These are phyloP conservation scores for Argyra leucocephala DNA, from an alignment of 2,888 invertebrate species.

Conservation along the genomic window DNA sequence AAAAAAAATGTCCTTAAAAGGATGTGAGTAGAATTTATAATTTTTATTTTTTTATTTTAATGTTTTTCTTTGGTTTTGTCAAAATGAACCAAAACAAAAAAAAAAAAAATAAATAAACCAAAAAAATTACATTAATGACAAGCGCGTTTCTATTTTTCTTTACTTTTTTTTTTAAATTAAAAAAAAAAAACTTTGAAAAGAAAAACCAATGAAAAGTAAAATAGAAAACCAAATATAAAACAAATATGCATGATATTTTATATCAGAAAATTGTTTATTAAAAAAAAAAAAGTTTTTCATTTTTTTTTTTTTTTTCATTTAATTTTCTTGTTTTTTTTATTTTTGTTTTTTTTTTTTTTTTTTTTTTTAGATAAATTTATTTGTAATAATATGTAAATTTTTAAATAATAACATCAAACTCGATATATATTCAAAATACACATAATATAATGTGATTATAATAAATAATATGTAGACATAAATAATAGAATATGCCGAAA, in stretches of 20 bases:
- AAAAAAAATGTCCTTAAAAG: not conserved
- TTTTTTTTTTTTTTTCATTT: no score
- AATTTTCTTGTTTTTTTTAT: no score
- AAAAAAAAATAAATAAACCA: not conserved
- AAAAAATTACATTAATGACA: no score
- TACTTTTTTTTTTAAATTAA: no score
- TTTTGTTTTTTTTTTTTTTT: no score
- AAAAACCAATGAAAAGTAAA: no score
- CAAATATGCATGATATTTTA: no score
- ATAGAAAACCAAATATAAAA: no score
- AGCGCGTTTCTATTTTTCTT: no score
- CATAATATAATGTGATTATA: not conserved
- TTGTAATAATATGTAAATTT: conserved; percentile 1
- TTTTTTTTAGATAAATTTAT: not conserved
- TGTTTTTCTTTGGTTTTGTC: not conserved
- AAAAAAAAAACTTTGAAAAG: no score
- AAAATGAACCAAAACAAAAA: not conserved
- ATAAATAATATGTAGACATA: not conserved
- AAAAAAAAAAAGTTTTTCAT: no score
- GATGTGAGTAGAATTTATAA: not conserved
- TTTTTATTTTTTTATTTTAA: not conserved
- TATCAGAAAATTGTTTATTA: no score
- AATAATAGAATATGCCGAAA: not conserved
- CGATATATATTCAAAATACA: not conserved
- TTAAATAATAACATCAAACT: not conserved